These are phyloP conservation scores for Zosterops hypoxanthus DNA, from an alignment of 2,113 vertebrate genomes.

Conservation along the genomic window DNA sequence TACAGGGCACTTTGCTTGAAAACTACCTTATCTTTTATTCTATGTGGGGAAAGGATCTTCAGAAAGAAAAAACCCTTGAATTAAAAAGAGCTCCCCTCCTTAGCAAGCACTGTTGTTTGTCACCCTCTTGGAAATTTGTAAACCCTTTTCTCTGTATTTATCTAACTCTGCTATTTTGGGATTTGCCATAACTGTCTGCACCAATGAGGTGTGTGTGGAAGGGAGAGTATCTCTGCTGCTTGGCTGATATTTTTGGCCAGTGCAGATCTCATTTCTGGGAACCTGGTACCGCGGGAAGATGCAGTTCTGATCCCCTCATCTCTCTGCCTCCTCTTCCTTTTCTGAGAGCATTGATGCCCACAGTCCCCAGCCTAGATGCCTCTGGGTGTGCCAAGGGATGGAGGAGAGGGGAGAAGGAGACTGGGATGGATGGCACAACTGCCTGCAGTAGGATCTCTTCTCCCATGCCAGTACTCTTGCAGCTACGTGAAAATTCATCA, in stretches of 20 bases:
- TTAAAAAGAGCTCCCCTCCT: not conserved
- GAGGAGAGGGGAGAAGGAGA: not conserved
- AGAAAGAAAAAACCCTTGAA: not conserved
- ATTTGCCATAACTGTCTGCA: not conserved
- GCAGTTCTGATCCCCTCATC: not conserved
- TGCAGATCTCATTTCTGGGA: not conserved
- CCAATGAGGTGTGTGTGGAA: not conserved
- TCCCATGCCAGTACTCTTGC: not conserved
- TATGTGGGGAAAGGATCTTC: not conserved
- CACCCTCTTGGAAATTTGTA: slow-evolving; percentile 30
- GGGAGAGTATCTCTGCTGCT: not conserved
- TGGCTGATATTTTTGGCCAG: not conserved
- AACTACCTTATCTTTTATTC: not conserved
- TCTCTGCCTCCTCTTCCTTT: not conserved
- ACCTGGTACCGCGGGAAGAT: accelerated
- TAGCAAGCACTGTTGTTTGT: not conserved
- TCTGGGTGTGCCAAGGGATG: accelerated
- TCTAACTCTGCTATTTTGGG: slow-evolving; percentile 50
- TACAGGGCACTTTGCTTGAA: not conserved
- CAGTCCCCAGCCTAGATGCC: accelerated
- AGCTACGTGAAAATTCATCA: not conserved
- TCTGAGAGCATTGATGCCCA: not conserved
- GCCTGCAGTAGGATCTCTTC: not conserved
- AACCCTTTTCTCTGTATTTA: slow-evolving; percentile 49
- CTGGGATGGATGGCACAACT: not conserved